These are phyloP conservation scores for Coendou prehensilis DNA, from an alignment of 2,797 vertebrate species.

Conservation along the genomic window DNA sequence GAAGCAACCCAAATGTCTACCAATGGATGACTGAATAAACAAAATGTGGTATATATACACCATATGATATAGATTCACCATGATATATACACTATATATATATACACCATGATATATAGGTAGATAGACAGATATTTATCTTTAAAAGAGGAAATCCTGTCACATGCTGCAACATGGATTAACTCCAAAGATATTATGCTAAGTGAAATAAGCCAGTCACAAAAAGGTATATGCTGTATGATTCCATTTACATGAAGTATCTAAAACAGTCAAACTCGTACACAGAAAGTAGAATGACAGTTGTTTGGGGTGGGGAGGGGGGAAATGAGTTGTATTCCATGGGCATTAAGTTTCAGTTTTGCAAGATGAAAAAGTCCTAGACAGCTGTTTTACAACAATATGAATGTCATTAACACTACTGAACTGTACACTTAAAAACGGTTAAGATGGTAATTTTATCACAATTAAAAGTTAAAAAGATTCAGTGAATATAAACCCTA, in stretches of 20 bases:
- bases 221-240: not conserved
- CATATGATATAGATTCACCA: not conserved
- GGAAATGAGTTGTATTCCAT: not conserved
- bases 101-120: not conserved
- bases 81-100: too few species aligned
- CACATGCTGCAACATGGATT: not conserved
- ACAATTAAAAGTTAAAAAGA: not conserved
- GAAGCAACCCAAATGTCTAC: not conserved
- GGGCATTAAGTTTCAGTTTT: not conserved
- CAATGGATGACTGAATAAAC: not conserved
- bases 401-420: not conserved
- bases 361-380: not conserved
- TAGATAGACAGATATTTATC: not conserved
- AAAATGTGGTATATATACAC: not conserved
- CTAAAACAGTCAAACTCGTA: not conserved
- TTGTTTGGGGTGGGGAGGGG: too few species aligned
- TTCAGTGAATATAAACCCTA: not conserved
- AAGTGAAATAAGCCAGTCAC: not conserved
- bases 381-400: not conserved
- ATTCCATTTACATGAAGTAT: not conserved
- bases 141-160: not conserved
- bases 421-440: not conserved
- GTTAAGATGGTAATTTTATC: not conserved
- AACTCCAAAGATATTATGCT: not conserved
- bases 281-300: not conserved